Base-by-base conservation (phyloP, 2,888 invertebrate species). In the Oscheius sp. region DNA sequence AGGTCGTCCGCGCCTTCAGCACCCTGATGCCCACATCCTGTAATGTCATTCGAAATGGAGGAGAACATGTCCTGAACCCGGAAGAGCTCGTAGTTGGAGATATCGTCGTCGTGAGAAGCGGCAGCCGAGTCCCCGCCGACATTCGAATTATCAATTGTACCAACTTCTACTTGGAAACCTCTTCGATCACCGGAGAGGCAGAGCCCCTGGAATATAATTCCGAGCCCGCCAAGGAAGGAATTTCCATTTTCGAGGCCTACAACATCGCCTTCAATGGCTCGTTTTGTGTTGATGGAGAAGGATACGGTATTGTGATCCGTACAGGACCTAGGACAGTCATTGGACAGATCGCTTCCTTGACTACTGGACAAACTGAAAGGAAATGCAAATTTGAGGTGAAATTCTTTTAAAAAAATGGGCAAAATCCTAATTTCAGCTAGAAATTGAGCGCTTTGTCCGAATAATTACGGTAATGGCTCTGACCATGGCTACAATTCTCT, bases 201-300 rank as follows among this genome's bases (percentile, higher is more conserved):
- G 85, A 85, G 61, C 83, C 85, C 21, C 53, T 85, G 45, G 85
- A 85, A 61, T 85, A 78, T 72, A 77, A 76, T n/a, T 56, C 75
- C 6, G 79, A 83, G 46, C 70, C 76, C n/a, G 85, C 79, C 16
- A 70, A 64, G 35, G 13, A 58, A 0, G 72, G 23, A 12, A 73
- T 55, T 1, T 75, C 79, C 21, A 76, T 83, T 46, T 82, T 82
- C 70, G 81, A 81, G 29, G 71, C 74, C 21, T 76, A 78, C 76
- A 81, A 81, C 58, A 72, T 81, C 18, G 81, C 81, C 0, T 79
- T 80, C 75, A 80, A 85, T 68, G 84, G 85, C 29, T 82, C 82
- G 0, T 78, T 84, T 63, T 85, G 85, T 74, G 85, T 85, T 21
- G 85, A 85, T 29, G 85, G 85, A 43, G 85, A 85, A 43, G 85